Evolutionary conservation across 1,140 invertebrate species (phyloP), one percentile per base, ranked within the genome.

Genomic region (Hyphantria cunea): DNA sequence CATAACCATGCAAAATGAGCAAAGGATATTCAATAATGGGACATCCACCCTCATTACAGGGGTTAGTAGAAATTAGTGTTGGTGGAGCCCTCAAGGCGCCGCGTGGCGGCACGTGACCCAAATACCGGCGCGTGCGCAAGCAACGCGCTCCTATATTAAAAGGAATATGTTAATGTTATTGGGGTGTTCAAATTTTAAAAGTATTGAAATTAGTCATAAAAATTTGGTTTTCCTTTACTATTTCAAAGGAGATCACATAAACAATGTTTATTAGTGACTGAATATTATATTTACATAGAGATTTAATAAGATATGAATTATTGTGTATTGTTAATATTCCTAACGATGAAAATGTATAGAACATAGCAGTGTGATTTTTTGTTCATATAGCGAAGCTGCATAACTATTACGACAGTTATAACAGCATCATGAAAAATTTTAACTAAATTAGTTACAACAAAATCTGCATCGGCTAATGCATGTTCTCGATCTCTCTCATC

Each of bases 81-180:
- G 72, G 68, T 73, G 66, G 70, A 60, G 74, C 69, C 62, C 81
- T 86, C 55, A 70, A 82, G 53, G 44, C 31, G 54, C 33, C 56
- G 12, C 56, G 52, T 55, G 52, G 45, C 45, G 41, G 47, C 72
- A 61, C 76, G 82, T 84, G 80, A 42, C 73, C 62, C 65, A 80
- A 82, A 83, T 78, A 82, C 60, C 50, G 69, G 34, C 76, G 72
- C 80, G 82, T 84, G 82, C 65, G 70, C 60, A 62, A 56, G 80
- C 80, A 85, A 78, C 66, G 58, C 58, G 14, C 52, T 53, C 42
- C 58, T 37, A 79, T 86, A 86, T 86, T 86, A 85, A 82, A 81
- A 72, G 66, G 72, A 76, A 80, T 81, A 80, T 79, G 78, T 75
- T 78, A 80, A 79, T 25, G 31, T 50, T 60, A 50, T 11, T 41